These are phyloP conservation scores for Coremacera marginata DNA, from an alignment of 2,888 invertebrate species.

Conservation along the genomic window DNA sequence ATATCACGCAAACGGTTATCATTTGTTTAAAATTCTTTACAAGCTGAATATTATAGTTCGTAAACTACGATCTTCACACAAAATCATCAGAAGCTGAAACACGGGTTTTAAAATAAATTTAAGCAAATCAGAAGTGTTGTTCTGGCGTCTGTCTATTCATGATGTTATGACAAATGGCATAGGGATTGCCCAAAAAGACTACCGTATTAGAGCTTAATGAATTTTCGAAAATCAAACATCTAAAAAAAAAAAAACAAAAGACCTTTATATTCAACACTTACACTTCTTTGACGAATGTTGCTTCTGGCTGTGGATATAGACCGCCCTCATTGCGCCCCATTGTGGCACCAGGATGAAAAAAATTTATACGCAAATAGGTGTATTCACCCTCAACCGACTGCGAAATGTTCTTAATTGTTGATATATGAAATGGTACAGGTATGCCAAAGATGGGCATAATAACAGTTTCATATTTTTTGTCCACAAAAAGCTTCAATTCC, in stretches of 20 bases:
- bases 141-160: too few species aligned
- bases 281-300: constrained; percentile 98
- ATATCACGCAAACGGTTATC: too few species aligned
- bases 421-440: constrained; percentile 98
- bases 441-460: constrained; percentile 96
- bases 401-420: constrained; percentile 98
- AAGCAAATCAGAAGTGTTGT: too few species aligned
- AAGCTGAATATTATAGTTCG: too few species aligned
- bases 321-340: constrained; percentile 95
- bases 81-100: too few species aligned
- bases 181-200: too few species aligned
- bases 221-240: background rate
- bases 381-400: constrained; percentile 98
- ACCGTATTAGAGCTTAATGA: too few species aligned
- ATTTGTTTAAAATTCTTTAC: too few species aligned
- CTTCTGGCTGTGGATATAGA: constrained; percentile 92
- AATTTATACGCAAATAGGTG: constrained; percentile 97
- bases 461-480: constrained; percentile 97
- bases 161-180: too few species aligned
- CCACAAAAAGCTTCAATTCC: constrained; percentile 94
- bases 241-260: background rate
- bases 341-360: constrained; percentile 97
- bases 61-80: too few species aligned
- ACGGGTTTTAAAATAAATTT: too few species aligned
- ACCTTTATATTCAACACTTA: constrained; percentile 70